These are phyloP conservation scores for Elephas maximus DNA, from an alignment of 2,113 vertebrate species.

Conservation along the genomic window DNA sequence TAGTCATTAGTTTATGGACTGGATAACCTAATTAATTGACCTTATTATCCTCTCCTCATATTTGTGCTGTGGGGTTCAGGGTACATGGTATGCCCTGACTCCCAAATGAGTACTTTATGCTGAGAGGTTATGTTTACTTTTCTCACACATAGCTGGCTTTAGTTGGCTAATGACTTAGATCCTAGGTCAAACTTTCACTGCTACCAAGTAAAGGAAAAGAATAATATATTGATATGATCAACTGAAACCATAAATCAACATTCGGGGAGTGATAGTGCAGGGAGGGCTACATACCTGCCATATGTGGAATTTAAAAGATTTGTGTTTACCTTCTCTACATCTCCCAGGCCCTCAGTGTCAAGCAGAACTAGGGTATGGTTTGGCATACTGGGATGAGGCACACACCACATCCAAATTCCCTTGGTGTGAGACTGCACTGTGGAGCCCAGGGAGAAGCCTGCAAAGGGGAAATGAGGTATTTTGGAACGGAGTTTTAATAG, in stretches of 20 bases:
- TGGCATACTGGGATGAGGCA: conserved; percentile 60
- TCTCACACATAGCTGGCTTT: not conserved
- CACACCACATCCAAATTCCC: conserved; percentile 82
- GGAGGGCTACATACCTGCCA: not conserved
- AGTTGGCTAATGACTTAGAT: not conserved
- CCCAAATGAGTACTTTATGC: not conserved
- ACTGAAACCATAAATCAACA: not conserved
- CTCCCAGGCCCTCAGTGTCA: conserved; percentile 74
- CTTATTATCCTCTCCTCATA: not conserved
- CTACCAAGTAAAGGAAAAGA: not conserved
- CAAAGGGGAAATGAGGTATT: no score
- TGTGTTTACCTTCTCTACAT: conserved; percentile 75
- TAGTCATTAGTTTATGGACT: not conserved
- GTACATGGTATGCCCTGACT: not conserved
- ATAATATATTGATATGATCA: not conserved
- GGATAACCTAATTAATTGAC: not conserved
- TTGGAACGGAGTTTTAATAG: not conserved
- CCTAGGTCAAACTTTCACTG: not conserved
- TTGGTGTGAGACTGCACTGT: conserved; percentile 75
- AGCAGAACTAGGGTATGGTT: conserved; percentile 74
- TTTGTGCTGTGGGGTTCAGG: not conserved
- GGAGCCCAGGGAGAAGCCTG: conserved; percentile 78
- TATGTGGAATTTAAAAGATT: not conserved
- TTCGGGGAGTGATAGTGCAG: not conserved
- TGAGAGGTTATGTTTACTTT: not conserved